A percentile compares a stretch with the other conserved stretches of the same genome.
phyloP scores from a whole-genome alignment of 35 echinoderm and acorn worm species.

The Holothuria glaberrima region DNA sequence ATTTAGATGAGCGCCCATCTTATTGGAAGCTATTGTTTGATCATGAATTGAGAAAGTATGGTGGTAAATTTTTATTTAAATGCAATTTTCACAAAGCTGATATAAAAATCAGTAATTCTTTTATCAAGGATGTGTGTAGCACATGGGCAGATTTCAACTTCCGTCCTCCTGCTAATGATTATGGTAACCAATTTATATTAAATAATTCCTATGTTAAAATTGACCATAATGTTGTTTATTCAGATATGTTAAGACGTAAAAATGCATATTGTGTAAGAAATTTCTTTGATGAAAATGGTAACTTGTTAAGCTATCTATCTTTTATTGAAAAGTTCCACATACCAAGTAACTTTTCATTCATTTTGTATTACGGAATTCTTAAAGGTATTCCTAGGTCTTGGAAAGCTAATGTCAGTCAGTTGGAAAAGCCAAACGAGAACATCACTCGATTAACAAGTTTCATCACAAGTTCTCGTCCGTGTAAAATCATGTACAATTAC shows the following conservation, averaged over 20 bases:
- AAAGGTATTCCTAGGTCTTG: background rate
- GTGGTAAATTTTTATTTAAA: background rate
- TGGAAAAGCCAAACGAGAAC: background rate
- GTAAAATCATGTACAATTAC: background rate
- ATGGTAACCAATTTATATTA: background rate
- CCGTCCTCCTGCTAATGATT: background rate
- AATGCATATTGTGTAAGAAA: background rate
- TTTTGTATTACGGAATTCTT: background rate
- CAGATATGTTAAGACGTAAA: background rate
- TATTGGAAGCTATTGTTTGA: background rate
- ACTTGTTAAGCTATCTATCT: background rate
- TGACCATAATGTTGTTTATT: background rate
- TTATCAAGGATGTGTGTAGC: background rate
- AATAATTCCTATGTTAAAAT: background rate
- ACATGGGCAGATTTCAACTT: background rate
- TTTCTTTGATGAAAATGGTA: background rate
- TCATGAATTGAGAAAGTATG: background rate
- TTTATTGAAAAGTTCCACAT: background rate
- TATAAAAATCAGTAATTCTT: too few species aligned
- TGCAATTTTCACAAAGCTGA: background rate
- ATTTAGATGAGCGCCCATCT: background rate
- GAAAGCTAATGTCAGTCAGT: background rate
- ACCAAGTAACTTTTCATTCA: background rate
- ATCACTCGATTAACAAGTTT: background rate
- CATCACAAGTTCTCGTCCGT: background rate